These are phyloP conservation scores for Odontophorus gujanensis DNA, from an alignment of 2,113 vertebrate species.

Conservation along the genomic window DNA sequence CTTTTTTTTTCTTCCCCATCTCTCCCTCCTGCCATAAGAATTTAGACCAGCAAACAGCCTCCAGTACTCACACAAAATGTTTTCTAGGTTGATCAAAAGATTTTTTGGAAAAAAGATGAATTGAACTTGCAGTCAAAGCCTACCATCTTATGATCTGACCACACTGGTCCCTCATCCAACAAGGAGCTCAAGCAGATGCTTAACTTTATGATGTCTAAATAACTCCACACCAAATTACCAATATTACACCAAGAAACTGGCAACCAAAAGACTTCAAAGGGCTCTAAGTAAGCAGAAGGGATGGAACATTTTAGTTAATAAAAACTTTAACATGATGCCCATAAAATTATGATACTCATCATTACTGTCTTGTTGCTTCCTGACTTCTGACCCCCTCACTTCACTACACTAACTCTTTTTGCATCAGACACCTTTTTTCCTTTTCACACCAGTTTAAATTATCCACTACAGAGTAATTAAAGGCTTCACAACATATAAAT, in stretches of 20 bases:
- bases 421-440: neutral
- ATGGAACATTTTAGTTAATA: neutral
- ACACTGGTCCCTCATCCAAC: neutral
- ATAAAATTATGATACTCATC: neutral
- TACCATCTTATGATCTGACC: neutral
- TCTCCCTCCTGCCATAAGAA: neutral
- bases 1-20: neutral
- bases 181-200: neutral
- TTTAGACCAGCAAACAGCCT: neutral
- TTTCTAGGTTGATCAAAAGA: neutral
- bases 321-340: neutral
- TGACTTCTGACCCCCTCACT: neutral
- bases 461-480: conserved; percentile 7
- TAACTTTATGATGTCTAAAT: neutral
- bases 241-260: neutral
- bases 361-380: neutral
- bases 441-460: conserved; percentile 12
- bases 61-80: neutral
- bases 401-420: neutral
- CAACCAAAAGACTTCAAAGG: neutral
- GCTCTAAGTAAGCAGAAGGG: neutral
- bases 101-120: neutral
- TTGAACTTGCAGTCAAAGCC: neutral
- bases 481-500: neutral
- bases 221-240: neutral